Conservation (phyloP, 2,113 vertebrate species). For the Eupsittula cactorum region DNA sequence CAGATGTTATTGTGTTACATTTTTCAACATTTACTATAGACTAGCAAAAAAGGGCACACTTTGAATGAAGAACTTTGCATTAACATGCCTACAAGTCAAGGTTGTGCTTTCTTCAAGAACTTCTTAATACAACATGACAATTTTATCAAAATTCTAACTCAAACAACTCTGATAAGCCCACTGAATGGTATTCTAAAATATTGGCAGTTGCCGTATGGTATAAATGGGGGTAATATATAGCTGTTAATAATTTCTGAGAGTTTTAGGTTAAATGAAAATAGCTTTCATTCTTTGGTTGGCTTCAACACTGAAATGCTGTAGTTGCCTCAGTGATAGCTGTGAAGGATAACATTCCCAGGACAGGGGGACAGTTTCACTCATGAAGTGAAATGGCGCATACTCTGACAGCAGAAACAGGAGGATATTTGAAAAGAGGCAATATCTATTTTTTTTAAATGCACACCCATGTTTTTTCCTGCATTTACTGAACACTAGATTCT, state of each 20-base stretch:
- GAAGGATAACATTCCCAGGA: constrained; percentile 22
- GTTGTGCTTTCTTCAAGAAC: background rate
- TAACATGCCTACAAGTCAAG: background rate
- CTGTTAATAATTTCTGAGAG: constrained; percentile 2
- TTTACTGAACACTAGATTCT: constrained; percentile 22
- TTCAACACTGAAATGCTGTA: constrained; percentile 32
- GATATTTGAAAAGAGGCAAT: constrained; percentile 35
- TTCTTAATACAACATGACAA: constrained; percentile 22
- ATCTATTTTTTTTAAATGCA: constrained; percentile 66
- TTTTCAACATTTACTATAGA: constrained; percentile 44
- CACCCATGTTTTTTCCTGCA: background rate
- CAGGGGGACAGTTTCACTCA: background rate
- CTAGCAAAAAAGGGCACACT: background rate
- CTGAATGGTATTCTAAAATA: background rate
- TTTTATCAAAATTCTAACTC: background rate
- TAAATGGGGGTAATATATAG: background rate
- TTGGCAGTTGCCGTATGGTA: background rate
- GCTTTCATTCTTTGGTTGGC: constrained; percentile 11
- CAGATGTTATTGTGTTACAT: constrained; percentile 67
- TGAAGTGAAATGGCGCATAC: background rate
- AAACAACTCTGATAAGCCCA: background rate
- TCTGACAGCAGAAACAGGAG: constrained; percentile 52
- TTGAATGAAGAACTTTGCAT: constrained; percentile 7
- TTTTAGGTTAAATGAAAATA: constrained; percentile 22
- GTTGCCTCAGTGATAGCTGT: background rate